A percentile compares a stretch with the other conserved stretches of the same genome.
Conservation (phyloP, 2,113 vertebrate genomes). For the Polypterus senegalus region DNA sequence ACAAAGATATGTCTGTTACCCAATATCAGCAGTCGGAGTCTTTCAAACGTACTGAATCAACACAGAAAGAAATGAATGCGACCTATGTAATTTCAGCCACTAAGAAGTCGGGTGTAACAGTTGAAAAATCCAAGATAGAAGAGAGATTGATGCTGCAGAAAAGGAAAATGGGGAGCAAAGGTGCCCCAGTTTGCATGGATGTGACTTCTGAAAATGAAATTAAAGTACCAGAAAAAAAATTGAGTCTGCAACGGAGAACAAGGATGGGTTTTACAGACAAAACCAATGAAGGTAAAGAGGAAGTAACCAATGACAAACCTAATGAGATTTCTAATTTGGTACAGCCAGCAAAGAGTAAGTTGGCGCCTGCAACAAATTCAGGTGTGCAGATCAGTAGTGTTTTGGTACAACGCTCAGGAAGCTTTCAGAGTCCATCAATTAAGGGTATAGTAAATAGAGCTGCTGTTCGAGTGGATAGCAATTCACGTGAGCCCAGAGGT, state of each 20-base stretch:
- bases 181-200: constrained; percentile 16
- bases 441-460: no score
- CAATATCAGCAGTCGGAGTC: no score
- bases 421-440: constrained; percentile 12
- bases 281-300: constrained; percentile 5
- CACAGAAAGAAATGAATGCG: constrained; percentile 42
- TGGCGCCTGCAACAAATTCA: constrained; percentile 20
- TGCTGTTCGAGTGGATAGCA: no score
- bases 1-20: not conserved
- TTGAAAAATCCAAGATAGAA: constrained; percentile 22
- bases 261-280: constrained; percentile 36
- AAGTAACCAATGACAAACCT: constrained; percentile 2
- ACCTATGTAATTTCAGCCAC: constrained; percentile 65
- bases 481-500: not conserved
- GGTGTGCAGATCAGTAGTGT: not conserved
- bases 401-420: constrained; percentile 24
- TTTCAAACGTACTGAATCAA: no score
- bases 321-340: constrained; percentile 9
- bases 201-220: constrained; percentile 25
- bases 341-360: constrained; percentile 15
- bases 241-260: constrained; percentile 43
- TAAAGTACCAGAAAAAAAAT: constrained; percentile 30
- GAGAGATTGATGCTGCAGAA: constrained; percentile 55
- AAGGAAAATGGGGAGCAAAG: constrained; percentile 43
- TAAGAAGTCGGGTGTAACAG: constrained; percentile 20